Conservation (phyloP, 2,888 invertebrate species). For the Drosophila buzzatii region DNA sequence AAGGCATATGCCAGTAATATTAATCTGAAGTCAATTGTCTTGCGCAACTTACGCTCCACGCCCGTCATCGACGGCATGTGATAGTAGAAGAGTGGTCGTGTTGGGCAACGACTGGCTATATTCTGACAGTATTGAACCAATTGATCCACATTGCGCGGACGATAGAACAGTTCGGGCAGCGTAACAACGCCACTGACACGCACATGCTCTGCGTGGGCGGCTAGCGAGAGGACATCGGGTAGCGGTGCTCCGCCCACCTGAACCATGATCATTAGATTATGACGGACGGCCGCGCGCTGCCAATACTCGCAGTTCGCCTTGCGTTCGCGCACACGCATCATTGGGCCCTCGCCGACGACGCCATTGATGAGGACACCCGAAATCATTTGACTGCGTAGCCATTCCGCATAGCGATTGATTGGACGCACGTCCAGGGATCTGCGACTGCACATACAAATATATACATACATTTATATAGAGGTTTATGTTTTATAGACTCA, state of each 20-base stretch:
- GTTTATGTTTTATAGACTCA: constrained; percentile 67
- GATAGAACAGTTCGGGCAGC: constrained; percentile 92
- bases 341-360: constrained; percentile 91
- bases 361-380: constrained; percentile 91
- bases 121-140: constrained; percentile 89
- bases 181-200: constrained; percentile 90
- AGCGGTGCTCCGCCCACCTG: constrained; percentile 90
- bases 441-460: constrained; percentile 10
- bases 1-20: background rate
- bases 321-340: constrained; percentile 89
- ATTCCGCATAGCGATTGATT: constrained; percentile 89
- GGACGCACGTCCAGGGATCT: constrained; percentile 86
- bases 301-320: constrained; percentile 89
- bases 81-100: constrained; percentile 92
- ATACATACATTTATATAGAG: background rate
- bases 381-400: constrained; percentile 87
- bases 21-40: background rate
- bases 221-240: constrained; percentile 89
- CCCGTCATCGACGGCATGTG: constrained; percentile 91
- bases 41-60: constrained; percentile 88
- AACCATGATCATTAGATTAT: constrained; percentile 88
- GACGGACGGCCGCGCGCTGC: constrained; percentile 87
- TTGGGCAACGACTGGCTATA: constrained; percentile 90
- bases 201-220: constrained; percentile 87
- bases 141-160: constrained; percentile 87